Percentiles rank a stretch among this genome's conserved stretches.
Conservation (phyloP, 2,888 invertebrate genomes). For the Carterocephalus palaemon region DNA sequence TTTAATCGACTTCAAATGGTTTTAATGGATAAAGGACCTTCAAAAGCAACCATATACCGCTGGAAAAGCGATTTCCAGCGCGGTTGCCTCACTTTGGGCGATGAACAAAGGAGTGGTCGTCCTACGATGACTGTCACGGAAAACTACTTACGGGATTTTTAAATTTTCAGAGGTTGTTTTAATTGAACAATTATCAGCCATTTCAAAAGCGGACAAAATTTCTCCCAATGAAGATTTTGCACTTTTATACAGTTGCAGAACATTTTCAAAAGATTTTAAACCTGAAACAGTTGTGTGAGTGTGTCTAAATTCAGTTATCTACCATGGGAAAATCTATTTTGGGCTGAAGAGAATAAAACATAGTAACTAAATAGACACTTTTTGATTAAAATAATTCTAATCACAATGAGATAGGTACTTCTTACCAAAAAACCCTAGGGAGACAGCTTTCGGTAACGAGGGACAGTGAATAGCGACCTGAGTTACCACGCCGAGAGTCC, state of each 20-base stretch:
- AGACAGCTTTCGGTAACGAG: slow-evolving; percentile 87
- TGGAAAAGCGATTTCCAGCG: too few species aligned
- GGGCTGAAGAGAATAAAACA: not conserved
- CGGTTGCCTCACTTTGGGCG: too few species aligned
- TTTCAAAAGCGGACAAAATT: slow-evolving; percentile 96
- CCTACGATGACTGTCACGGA: too few species aligned
- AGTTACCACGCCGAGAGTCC: slow-evolving; percentile 96
- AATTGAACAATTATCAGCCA: slow-evolving; percentile 90
- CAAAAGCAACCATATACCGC: too few species aligned
- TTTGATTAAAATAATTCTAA: too few species aligned
- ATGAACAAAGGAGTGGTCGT: too few species aligned
- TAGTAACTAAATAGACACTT: not conserved
- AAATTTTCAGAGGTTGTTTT: slow-evolving; percentile 81
- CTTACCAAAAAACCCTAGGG: slow-evolving; percentile 93
- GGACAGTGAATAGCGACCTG: slow-evolving; percentile 95
- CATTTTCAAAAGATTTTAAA: slow-evolving; percentile 86
- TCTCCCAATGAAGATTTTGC: slow-evolving; percentile 90
- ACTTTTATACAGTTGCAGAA: slow-evolving; percentile 85
- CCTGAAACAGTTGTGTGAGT: slow-evolving; percentile 63
- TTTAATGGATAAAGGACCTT: too few species aligned
- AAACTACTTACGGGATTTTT: slow-evolving; percentile 70
- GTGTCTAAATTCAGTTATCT: not conserved
- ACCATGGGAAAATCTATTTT: not conserved
- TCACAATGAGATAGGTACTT: not conserved
- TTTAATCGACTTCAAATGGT: too few species aligned